These are phyloP conservation scores for Pygmarrhopalites habei DNA, from an alignment of 1,140 invertebrate species.

Conservation along the genomic window DNA sequence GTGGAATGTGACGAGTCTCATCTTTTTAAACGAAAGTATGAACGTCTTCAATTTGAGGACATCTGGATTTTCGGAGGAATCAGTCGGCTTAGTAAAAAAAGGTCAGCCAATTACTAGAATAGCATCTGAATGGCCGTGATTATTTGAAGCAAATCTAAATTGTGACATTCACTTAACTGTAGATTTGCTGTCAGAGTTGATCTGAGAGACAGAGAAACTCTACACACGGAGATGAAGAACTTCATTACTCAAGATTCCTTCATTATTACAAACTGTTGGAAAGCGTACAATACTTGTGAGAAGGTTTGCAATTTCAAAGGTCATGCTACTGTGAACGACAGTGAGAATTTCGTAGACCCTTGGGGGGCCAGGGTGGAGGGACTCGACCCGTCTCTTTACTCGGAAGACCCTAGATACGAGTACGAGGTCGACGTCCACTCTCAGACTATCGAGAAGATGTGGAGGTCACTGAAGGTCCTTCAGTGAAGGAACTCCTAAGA, in stretches of 20 bases:
- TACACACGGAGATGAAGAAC: background rate
- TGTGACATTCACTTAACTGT: background rate
- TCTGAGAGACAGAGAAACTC: background rate
- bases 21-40: constrained; percentile 22
- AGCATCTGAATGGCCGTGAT: background rate
- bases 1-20: constrained; percentile 28
- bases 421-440: no score
- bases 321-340: background rate
- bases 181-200: background rate
- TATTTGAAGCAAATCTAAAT: background rate
- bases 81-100: constrained; percentile 6
- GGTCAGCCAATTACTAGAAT: background rate
- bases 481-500: no score
- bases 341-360: background rate
- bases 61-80: constrained; percentile 26
- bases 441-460: no score
- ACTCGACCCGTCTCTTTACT: background rate
- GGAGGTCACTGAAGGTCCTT: no score
- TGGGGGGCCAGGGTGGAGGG: background rate
- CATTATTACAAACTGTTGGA: background rate
- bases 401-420: no score
- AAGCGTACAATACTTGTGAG: no score
- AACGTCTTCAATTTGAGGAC: constrained; percentile 1
- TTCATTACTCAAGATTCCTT: background rate
- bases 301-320: background rate